Conservation (phyloP, 2,113 vertebrate species). For the Poeciliopsis turrubarensis region DNA sequence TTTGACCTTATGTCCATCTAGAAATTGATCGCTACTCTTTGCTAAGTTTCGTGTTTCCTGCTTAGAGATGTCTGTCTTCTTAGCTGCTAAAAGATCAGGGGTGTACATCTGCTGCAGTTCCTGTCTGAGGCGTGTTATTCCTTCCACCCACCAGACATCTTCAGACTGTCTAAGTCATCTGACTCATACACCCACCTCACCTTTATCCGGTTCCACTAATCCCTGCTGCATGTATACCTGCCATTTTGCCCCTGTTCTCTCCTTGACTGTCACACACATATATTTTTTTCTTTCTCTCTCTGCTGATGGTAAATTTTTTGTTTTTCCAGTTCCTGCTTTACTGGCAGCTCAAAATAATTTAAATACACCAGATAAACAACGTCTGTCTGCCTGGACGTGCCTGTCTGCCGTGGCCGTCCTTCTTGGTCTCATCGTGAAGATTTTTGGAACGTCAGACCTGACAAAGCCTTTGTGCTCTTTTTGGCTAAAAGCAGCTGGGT, state of each 20-base stretch:
- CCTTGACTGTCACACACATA: neutral
- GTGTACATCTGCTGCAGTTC: constrained; percentile 7
- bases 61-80: constrained; percentile 1
- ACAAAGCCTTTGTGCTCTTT: too few species aligned
- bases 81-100: neutral
- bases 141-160: constrained; percentile 7
- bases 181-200: constrained; percentile 12
- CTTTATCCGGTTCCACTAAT: neutral
- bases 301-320: neutral
- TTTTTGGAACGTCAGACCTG: neutral
- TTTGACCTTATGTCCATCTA: neutral
- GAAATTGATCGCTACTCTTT: neutral
- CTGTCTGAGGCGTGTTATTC: constrained; percentile 3
- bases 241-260: constrained; percentile 6
- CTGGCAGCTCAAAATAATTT: constrained; percentile 1
- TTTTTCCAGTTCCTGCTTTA: constrained; percentile 1
- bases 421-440: neutral
- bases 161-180: neutral
- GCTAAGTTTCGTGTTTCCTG: constrained; percentile 3
- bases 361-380: neutral
- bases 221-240: constrained; percentile 11
- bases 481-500: too few species aligned
- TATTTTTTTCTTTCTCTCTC: neutral
- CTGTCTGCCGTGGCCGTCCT: neutral
- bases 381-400: neutral